Evolutionary conservation across 2,888 invertebrate species (phyloP), one percentile per base, ranked within the genome.

Genomic region (Drosophila borealis): DNA sequence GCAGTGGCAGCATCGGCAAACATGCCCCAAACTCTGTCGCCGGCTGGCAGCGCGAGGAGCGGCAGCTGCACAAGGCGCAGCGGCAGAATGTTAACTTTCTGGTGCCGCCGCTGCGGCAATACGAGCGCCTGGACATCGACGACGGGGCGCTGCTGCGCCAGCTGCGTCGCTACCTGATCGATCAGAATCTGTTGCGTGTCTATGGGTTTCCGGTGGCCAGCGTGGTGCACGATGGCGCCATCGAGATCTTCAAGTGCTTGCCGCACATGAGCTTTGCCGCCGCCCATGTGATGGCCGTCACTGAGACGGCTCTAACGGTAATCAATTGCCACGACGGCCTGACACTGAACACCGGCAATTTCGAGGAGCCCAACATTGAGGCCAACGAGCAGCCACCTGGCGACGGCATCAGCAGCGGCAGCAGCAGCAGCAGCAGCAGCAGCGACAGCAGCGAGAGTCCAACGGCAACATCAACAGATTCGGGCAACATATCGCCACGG

Each of bases 141-240:
- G 94, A 95, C 81, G 92, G 92, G 19, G 93, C 94, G 71, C 90
- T 96, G 80, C 93, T 93, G 46, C 92, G 93, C 51, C 93, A 94
- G 45, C 92, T 97, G 50, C 93, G 93, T 1, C 93, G 94, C 61
- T 95, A 96, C 91, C 89, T 95, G 19, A 93, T 96, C 51, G 93
- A 94, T 25, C 93, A 93, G 8, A 94, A 94, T 76, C 93, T 95
- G 67, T 93, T 96, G 91, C 93, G 94, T 78, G 93, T 94, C 11
- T 93, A 95, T 73, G 96, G 97, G 1, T 97, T 95, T 88, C 97
- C 97, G 0, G 93, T 96, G 8, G 95, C 95, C 81, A 94, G 94
- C 72, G 93, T 93, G 51, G 91, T 93, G 10, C 93, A 94, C 74
- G 94, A 94, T 2, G 94, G 94, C 41, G 93, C 94, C 81, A 95